Percentiles rank a stretch among this genome's conserved stretches.
Evolutionary conservation across 2,797 vertebrate genomes (phyloP).

Genomic region (Lagorchestes hirsutus): DNA sequence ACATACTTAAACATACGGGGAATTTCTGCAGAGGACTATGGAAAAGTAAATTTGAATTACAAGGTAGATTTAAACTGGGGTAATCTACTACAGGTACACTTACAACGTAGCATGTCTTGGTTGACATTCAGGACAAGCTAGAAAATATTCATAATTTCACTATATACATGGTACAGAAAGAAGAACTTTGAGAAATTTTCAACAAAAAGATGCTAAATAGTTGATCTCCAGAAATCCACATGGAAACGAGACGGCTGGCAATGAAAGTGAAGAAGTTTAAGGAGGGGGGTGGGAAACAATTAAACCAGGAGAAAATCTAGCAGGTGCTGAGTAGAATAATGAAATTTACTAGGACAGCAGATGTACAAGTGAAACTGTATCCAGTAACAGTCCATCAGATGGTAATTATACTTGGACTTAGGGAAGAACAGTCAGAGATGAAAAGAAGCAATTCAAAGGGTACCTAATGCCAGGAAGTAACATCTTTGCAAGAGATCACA

Average conservation of each 20-base stretch:
- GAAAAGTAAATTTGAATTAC: constrained; percentile 31
- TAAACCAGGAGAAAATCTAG: constrained; percentile 69
- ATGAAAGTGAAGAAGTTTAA: constrained; percentile 66
- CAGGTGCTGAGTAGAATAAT: constrained; percentile 79
- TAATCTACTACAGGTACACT: constrained; percentile 19
- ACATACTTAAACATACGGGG: neutral
- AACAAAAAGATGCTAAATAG: constrained; percentile 12
- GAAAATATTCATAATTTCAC: neutral
- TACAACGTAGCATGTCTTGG: constrained; percentile 7
- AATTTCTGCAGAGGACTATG: neutral
- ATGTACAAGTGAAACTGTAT: constrained; percentile 78
- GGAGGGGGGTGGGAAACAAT: constrained; percentile 62
- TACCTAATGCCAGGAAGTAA: constrained; percentile 73
- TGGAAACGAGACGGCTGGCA: constrained; percentile 5
- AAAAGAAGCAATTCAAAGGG: constrained; percentile 76
- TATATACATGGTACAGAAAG: neutral
- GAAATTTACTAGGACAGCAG: constrained; percentile 77
- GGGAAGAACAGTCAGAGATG: constrained; percentile 68
- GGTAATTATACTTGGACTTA: constrained; percentile 74
- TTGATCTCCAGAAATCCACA: constrained; percentile 15
- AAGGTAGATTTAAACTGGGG: neutral
- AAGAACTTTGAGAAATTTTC: constrained; percentile 28
- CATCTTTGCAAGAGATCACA: constrained; percentile 76
- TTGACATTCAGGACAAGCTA: neutral
- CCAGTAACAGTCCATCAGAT: constrained; percentile 79